phyloP scores from a whole-genome alignment of 2,888 invertebrate genomes.

The Callinectes sapidus region DNA sequence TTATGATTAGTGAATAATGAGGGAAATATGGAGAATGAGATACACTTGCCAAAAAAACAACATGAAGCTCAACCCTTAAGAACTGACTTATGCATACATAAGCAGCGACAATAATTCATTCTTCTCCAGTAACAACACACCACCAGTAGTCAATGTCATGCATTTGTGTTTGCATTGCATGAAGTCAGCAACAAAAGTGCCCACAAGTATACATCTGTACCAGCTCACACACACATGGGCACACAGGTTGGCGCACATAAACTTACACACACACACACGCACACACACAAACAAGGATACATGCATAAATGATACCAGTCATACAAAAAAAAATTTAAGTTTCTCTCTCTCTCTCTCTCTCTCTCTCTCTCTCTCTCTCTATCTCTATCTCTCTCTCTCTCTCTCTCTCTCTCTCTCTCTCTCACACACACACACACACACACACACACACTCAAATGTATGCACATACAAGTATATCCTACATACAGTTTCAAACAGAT shows the following conservation, averaged over 20 bases:
- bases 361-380: too few relatives aligned
- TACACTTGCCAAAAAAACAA: not conserved
- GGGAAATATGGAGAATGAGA: not conserved
- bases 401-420: not conserved
- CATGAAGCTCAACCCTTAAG: not conserved
- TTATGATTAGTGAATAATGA: not conserved
- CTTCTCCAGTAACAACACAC: not conserved
- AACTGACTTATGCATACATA: not conserved
- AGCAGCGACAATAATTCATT: not conserved
- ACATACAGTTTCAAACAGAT: too few relatives aligned
- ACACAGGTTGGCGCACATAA: too few relatives aligned
- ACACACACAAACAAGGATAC: not conserved
- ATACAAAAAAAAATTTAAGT: not conserved
- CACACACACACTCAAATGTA: not conserved
- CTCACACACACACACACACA: not conserved
- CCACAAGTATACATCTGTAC: not conserved
- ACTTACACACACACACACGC: not conserved
- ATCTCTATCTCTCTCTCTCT: not conserved
- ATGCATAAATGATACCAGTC: not conserved
- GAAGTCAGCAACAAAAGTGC: not conserved
- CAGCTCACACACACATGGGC: not conserved
- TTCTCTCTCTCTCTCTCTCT: not conserved
- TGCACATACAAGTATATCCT: not conserved
- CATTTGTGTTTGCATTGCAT: not conserved
- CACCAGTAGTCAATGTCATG: not conserved